These are phyloP conservation scores for Diplodus sargus DNA, from an alignment of 2,797 vertebrate species.

Conservation along the genomic window DNA sequence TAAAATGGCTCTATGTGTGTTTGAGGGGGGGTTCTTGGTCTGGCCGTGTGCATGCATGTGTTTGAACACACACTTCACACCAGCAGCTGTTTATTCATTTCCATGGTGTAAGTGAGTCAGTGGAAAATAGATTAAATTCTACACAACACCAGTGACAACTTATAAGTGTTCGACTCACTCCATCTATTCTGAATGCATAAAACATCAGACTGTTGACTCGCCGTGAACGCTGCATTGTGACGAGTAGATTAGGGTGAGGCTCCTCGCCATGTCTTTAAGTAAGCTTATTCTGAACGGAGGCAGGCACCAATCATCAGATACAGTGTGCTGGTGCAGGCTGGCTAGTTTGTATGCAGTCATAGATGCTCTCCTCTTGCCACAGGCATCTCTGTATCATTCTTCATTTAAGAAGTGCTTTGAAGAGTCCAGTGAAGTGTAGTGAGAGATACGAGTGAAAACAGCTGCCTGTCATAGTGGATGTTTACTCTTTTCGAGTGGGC, in stretches of 20 bases:
- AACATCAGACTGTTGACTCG: slow-evolving; percentile 68
- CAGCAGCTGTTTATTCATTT: slow-evolving; percentile 51
- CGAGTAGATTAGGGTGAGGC: slow-evolving; percentile 66
- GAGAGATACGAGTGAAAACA: slow-evolving; percentile 73
- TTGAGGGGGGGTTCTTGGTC: neutral
- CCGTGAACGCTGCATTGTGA: slow-evolving; percentile 68
- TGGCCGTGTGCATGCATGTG: slow-evolving; percentile 4
- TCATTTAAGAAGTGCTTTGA: slow-evolving; percentile 79
- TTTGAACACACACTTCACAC: slow-evolving; percentile 27
- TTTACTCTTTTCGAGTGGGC: slow-evolving; percentile 70
- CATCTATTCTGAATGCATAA: slow-evolving; percentile 70
- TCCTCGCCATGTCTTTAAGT: slow-evolving; percentile 67
- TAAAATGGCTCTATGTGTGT: slow-evolving; percentile 1
- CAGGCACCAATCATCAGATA: slow-evolving; percentile 71
- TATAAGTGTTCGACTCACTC: slow-evolving; percentile 62
- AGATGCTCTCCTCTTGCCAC: slow-evolving; percentile 69
- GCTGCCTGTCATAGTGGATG: slow-evolving; percentile 70
- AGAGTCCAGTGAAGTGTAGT: slow-evolving; percentile 75
- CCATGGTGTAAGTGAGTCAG: slow-evolving; percentile 48
- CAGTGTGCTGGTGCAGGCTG: slow-evolving; percentile 56
- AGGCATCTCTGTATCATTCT: slow-evolving; percentile 76
- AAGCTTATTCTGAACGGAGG: slow-evolving; percentile 59
- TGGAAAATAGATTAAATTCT: slow-evolving; percentile 66
- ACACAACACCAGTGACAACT: slow-evolving; percentile 50
- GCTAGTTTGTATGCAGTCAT: slow-evolving; percentile 76